A percentile compares a stretch with the other conserved stretches of the same genome.
Conservation (phyloP, 2,113 vertebrate species). For the Dicentrarchus labrax region DNA sequence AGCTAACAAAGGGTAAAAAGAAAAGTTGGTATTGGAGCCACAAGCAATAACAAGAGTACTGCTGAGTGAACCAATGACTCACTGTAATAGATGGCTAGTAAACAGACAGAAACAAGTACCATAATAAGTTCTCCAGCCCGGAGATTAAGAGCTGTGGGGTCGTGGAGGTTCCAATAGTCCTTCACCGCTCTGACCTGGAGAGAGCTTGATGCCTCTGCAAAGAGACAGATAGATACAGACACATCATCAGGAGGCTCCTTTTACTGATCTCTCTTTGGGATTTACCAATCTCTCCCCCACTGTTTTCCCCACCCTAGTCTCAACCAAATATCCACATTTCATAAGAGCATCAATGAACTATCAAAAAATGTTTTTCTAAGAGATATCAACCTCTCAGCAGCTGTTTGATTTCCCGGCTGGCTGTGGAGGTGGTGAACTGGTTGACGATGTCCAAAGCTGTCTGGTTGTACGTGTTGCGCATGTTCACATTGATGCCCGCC, state of each 20-base stretch:
- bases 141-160: slow-evolving; percentile 95
- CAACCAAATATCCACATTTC: neutral
- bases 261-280: no score
- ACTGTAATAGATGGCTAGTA: neutral
- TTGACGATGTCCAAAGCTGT: slow-evolving; percentile 97
- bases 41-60: neutral
- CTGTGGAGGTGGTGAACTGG: slow-evolving; percentile 97
- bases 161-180: slow-evolving; percentile 97
- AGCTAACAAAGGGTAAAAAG: neutral
- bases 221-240: neutral
- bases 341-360: neutral
- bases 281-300: neutral
- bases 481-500: slow-evolving; percentile 94
- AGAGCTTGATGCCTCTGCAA: slow-evolving; percentile 92
- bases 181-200: slow-evolving; percentile 96
- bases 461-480: slow-evolving; percentile 97
- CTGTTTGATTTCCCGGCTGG: slow-evolving; percentile 97
- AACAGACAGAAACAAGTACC: slow-evolving; percentile 77
- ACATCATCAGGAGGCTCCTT: neutral
- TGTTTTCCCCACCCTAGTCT: neutral
- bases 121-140: slow-evolving; percentile 94
- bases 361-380: neutral
- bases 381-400: slow-evolving; percentile 90
- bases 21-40: neutral
- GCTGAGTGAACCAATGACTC: neutral